A percentile compares a stretch with the other conserved stretches of the same genome.
Conservation (phyloP, 2,888 invertebrate genomes). For the Drosophila limbata region DNA sequence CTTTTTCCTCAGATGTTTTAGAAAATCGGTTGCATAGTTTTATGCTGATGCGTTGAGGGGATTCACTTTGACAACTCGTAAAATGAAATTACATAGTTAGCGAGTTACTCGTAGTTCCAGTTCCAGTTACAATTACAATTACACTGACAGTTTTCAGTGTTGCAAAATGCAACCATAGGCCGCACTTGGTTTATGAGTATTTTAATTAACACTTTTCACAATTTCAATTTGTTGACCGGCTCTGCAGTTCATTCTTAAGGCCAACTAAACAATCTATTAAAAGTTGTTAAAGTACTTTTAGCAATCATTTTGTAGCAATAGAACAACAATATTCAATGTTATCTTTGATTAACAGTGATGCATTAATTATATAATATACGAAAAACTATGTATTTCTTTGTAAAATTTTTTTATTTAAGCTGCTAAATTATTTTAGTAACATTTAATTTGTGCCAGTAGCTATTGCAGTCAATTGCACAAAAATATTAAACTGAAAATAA, state of each 20-base stretch:
- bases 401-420: no score
- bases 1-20: neutral
- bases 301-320: neutral
- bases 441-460: no score
- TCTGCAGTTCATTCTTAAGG: neutral
- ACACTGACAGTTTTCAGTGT: constrained; percentile 21
- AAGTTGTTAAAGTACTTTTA: constrained; percentile 2
- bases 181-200: constrained; percentile 36
- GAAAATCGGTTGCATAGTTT: constrained; percentile 48
- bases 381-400: no score
- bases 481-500: no score
- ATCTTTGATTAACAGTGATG: no score
- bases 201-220: constrained; percentile 44
- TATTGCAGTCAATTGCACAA: no score
- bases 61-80: constrained; percentile 44
- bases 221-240: constrained; percentile 2
- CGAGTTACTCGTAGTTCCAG: constrained; percentile 8
- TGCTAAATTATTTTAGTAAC: no score
- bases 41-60: constrained; percentile 37
- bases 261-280: constrained; percentile 13
- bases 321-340: no score
- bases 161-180: constrained; percentile 15
- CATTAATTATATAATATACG: neutral
- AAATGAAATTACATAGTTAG: constrained; percentile 46
- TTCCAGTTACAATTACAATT: neutral